Conservation (phyloP, 2,797 vertebrate genomes). For the Uromys caudimaculatus region DNA sequence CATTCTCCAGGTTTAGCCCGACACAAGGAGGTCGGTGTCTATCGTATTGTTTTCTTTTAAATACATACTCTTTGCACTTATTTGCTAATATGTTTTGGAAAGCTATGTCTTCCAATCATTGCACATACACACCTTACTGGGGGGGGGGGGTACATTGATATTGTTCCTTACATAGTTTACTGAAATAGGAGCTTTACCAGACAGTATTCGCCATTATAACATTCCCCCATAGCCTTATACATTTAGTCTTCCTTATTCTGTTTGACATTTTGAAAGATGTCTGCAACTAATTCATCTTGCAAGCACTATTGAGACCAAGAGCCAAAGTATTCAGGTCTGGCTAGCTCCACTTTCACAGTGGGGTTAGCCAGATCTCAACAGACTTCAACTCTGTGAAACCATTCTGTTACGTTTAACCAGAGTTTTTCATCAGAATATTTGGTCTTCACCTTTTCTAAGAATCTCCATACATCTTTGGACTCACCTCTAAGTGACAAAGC, state of each 20-base stretch:
- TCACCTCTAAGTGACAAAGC: background rate
- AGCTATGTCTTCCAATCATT: background rate
- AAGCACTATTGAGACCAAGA: background rate
- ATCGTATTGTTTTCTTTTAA: background rate
- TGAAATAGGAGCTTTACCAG: background rate
- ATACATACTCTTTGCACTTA: background rate
- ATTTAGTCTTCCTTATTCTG: background rate
- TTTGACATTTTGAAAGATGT: constrained; percentile 1
- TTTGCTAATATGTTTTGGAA: constrained; percentile 19
- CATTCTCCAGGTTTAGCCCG: background rate
- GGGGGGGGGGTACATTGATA: background rate
- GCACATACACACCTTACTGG: background rate
- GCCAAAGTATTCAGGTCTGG: background rate
- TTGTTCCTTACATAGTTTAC: background rate
- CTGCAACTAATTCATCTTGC: background rate
- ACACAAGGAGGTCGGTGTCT: background rate
- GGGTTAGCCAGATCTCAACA: background rate
- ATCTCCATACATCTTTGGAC: background rate
- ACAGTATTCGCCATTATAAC: background rate
- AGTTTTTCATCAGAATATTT: background rate
- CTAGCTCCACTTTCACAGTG: background rate
- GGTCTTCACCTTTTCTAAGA: background rate
- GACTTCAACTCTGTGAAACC: background rate
- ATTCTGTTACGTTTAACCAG: background rate
- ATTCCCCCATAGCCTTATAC: background rate